Evolutionary conservation across 1,140 invertebrate species (phyloP).

Genomic region (Drosophila elegans): DNA sequence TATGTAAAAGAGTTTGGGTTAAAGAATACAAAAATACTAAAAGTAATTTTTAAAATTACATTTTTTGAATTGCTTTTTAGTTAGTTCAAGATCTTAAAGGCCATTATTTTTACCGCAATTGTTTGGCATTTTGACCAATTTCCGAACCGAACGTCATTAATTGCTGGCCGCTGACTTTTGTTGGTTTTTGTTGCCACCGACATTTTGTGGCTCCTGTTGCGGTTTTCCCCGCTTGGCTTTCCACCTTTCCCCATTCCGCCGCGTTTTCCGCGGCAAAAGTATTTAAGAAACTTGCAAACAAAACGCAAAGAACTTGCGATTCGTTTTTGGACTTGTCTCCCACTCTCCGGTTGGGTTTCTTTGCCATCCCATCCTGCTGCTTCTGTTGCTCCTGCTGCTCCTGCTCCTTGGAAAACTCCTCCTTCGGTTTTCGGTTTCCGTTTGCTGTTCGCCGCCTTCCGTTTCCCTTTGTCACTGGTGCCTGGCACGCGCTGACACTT

Average conservation of each 20-base stretch:
- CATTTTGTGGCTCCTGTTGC: constrained; percentile 38
- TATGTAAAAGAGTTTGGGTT: too few relatives aligned
- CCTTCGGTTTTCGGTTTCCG: constrained; percentile 29
- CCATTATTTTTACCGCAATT: too few relatives aligned
- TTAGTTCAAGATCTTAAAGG: not conserved
- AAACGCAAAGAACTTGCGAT: constrained; percentile 38
- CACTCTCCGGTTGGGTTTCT: constrained; percentile 2
- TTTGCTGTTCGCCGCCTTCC: constrained; percentile 22
- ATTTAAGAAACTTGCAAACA: constrained; percentile 74
- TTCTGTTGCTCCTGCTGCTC: constrained; percentile 14
- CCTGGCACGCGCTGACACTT: constrained; percentile 81
- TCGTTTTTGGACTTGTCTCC: constrained; percentile 13
- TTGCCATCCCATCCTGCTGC: constrained; percentile 4
- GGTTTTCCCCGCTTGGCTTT: constrained; percentile 24
- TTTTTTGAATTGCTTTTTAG: not conserved
- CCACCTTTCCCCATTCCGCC: not conserved
- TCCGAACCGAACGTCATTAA: constrained; percentile 25
- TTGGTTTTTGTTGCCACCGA: constrained; percentile 12
- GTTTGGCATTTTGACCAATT: constrained; percentile 37
- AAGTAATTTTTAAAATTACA: not conserved
- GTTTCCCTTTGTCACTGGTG: constrained; percentile 44
- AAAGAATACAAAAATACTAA: too few relatives aligned
- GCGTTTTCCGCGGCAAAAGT: constrained; percentile 52
- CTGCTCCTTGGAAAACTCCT: constrained; percentile 9
- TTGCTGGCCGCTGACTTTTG: constrained; percentile 23